Evolutionary conservation across 2,797 vertebrate genomes (phyloP), one percentile per base, ranked within the genome.

Genomic region (Dromococcyx pavoninus): DNA sequence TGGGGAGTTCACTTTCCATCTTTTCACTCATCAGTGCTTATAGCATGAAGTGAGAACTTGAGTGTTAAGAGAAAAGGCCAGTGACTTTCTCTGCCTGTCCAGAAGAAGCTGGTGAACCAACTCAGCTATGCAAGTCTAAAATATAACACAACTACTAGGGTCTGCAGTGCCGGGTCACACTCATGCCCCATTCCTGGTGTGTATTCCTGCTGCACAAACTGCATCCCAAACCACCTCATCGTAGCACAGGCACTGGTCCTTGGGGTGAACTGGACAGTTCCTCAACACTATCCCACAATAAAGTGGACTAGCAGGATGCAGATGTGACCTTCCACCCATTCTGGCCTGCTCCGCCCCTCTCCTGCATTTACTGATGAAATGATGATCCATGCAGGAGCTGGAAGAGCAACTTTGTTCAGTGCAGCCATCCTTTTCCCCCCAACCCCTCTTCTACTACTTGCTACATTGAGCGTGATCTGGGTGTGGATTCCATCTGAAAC

Each of bases 151-250:
- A 0, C 48, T 43, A 2, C 8, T n/a, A 10, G 41, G 8, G 27
- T 7, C 32, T 57, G 1, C 25, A 18, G 21, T 4, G 4, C 7
- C 6, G 1, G 66, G 33, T 32, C 57, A 13, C 1, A 1, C 2
- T 58, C 28, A 61, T 10, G 9, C 12, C 46, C 57, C 43, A 1
- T 70, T 76, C 64, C 64, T 3, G 1, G 30, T 6, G 11, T 39
- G 16, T 11, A 2, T 21, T 74, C 48, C 43, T 43, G 46, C 48
- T 53, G 18, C 1, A 0, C 0, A 4, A 82, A 28, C 50, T 53
- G 60, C 65, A 25, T 41, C 87, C 60, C 0, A 0, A 28, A 17
- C 27, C 41, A 9, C 21, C 37, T 50, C 16, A 15, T 22, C 51
- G 3, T 2, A 57, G 57, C 72, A 39, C 7, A 0, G 1, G 18